Percentiles rank a stretch among this genome's conserved stretches.
These are phyloP conservation scores for Caenorhabditis briggsae DNA, from an alignment of 1,140 invertebrate genomes.

Conservation along the genomic window DNA sequence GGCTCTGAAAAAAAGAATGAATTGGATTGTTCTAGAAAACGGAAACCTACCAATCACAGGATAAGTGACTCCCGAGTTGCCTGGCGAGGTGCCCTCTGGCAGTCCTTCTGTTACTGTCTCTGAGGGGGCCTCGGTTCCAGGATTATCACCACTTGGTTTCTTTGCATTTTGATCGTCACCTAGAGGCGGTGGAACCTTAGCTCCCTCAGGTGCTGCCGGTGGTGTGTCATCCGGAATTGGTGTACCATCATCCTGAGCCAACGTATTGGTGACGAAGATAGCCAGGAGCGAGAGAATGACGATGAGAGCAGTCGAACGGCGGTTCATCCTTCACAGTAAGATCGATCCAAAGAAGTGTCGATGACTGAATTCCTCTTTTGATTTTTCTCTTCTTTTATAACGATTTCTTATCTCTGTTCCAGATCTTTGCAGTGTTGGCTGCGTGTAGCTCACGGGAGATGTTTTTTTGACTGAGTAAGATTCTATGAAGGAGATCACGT, in stretches of 20 bases:
- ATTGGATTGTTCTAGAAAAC: neutral
- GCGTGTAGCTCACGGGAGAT: neutral
- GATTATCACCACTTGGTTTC: no score
- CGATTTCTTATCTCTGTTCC: neutral
- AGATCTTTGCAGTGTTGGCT: neutral
- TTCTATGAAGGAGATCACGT: no score
- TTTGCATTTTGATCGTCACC: no score
- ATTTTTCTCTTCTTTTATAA: neutral
- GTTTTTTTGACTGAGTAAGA: no score
- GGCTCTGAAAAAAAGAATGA: neutral
- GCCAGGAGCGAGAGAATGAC: conserved; percentile 31
- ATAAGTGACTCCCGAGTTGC: neutral
- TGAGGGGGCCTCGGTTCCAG: no score
- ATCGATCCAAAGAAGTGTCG: neutral
- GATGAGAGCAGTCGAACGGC: conserved; percentile 24
- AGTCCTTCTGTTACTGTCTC: no score
- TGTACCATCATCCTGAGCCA: no score
- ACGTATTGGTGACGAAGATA: neutral
- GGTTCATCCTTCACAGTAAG: conserved; percentile 4
- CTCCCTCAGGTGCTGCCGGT: no score
- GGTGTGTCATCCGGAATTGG: no score
- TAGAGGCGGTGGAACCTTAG: no score
- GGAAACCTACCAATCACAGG: neutral
- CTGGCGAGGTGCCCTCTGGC: neutral
- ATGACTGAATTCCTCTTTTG: neutral